These are phyloP conservation scores for Pluvialis apricaria DNA, from an alignment of 2,113 vertebrate species.

Conservation along the genomic window DNA sequence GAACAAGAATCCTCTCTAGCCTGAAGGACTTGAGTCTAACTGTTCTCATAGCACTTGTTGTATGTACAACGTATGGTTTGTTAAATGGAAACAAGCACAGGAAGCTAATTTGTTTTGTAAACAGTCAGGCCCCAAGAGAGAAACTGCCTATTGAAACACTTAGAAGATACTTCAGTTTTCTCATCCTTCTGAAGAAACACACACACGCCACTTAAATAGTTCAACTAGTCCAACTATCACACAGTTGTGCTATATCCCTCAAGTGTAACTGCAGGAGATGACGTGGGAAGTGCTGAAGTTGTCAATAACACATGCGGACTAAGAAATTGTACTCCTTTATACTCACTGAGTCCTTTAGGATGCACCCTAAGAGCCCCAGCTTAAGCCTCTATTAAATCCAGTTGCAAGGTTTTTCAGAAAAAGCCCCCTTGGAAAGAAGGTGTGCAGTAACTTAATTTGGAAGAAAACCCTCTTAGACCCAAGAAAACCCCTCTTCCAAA, in stretches of 20 bases:
- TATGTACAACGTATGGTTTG: not conserved
- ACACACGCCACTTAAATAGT: not conserved
- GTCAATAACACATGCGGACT: not conserved
- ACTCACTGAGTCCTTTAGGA: not conserved
- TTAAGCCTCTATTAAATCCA: not conserved
- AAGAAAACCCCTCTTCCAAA: not conserved
- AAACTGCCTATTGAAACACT: not conserved
- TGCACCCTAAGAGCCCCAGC: not conserved
- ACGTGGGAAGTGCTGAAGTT: not conserved
- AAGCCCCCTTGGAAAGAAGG: not conserved
- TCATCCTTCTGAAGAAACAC: not conserved
- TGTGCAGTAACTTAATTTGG: not conserved
- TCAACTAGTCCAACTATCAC: not conserved
- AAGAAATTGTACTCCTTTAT: not conserved
- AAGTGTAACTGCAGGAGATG: not conserved
- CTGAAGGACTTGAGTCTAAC: not conserved
- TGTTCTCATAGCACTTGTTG: not conserved
- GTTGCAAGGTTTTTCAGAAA: not conserved
- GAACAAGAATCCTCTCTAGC: not conserved
- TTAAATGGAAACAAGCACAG: not conserved
- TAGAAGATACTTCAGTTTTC: not conserved
- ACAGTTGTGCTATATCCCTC: not conserved
- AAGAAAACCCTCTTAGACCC: not conserved
- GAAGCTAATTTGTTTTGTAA: conserved; percentile 14
- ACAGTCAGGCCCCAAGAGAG: not conserved